These are phyloP conservation scores for Trachurus trachurus DNA, from an alignment of 2,797 vertebrate species.

Conservation along the genomic window DNA sequence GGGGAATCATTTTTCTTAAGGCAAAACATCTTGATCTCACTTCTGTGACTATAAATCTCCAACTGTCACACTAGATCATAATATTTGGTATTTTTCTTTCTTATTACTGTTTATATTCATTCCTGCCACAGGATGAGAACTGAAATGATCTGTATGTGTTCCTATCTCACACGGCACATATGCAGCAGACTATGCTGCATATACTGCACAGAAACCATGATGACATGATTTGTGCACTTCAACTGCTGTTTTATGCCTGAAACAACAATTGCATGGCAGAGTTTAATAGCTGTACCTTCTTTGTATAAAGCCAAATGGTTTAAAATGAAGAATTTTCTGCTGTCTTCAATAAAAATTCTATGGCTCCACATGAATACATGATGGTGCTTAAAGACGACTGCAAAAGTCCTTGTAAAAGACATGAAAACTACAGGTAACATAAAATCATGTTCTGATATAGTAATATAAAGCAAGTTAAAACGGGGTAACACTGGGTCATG, in stretches of 20 bases:
- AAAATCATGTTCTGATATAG: too few species aligned
- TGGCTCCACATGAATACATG: too few species aligned
- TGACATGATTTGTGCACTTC: not conserved
- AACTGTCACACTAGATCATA: not conserved
- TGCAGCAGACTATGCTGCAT: not conserved
- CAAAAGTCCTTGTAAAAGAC: not conserved
- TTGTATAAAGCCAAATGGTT: not conserved
- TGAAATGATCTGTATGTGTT: not conserved
- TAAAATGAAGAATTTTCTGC: too few species aligned
- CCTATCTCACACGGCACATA: not conserved
- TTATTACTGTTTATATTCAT: not conserved
- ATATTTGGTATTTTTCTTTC: not conserved
- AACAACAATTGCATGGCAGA: not conserved
- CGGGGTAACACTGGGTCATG: too few species aligned
- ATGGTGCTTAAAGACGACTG: not conserved
- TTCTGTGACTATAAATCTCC: not conserved
- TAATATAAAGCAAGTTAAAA: too few species aligned
- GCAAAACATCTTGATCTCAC: not conserved
- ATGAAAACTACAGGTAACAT: too few species aligned
- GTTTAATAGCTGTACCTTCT: not conserved
- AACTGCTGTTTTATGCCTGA: not conserved
- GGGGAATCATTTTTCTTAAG: not conserved
- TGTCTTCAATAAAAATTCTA: not conserved
- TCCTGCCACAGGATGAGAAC: not conserved
- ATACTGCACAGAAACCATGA: too few species aligned